Base-by-base conservation (phyloP, 2,797 vertebrate species). In the Pipistrellus nathusii region DNA sequence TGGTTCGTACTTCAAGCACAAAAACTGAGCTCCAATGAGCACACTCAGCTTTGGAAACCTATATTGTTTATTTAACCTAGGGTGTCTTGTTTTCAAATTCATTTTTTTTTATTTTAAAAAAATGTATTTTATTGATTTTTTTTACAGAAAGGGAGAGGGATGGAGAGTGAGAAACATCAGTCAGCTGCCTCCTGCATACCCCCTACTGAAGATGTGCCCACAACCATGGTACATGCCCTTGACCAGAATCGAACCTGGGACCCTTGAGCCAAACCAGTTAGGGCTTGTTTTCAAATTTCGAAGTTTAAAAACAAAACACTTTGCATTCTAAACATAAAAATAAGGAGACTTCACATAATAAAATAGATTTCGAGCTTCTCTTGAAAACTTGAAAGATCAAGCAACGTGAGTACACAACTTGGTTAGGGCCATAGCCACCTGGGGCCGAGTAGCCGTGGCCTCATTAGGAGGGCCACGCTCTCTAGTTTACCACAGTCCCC, bases 21-120 rank as follows among this genome's bases (percentile, higher is more conserved):
- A 72, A 89, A 93, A 57, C 35, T 32, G 88, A 85, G 80, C 96
- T 97, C 83, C 91, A 95, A 77, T 78, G 89, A 97, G 95, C 92
- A 86, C 88, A 83, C 96, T 96, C 94, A 77, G 97, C 98, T 98
- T 97, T 44, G 94, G 97, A 93, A 97, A 97, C 93, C 95, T 97
- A 82, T 96, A 94, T 98, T 96, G 78, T 44, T 27, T 59, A 59
- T 27, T 96, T 97, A 96, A 96, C 94, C 80, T 95, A 95, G 97
- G 97, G 97, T 96, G 85, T 88, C 66, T 96, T 91, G 93, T 96
- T 97, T 97, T 96, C 57, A 59, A 41, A 41, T 41, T 41, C 38
- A 41, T 41, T 41, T 41, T 41, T 41, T 38, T 38, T 38, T 35
- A 38, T 38, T 38, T 38, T 38, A 5, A 5, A 38, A 38, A 41